These are phyloP conservation scores for Nemurella pictetii DNA, from an alignment of 2,888 invertebrate genomes.

Conservation along the genomic window DNA sequence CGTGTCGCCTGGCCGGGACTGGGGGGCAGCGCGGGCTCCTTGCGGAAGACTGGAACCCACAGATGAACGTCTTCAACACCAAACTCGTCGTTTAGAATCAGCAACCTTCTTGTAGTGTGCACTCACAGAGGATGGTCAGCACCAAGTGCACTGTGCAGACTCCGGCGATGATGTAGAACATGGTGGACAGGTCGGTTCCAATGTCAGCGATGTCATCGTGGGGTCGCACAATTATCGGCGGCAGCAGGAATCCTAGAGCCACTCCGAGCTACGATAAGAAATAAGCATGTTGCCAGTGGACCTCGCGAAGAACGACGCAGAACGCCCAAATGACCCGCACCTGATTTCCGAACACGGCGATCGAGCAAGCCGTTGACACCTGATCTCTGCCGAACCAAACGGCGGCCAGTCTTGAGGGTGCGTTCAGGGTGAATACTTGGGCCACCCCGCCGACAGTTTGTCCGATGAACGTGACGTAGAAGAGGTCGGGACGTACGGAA, in stretches of 20 bases:
- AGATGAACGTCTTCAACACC: conserved; percentile 47
- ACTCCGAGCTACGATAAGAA: conserved; percentile 56
- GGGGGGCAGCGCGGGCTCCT: conserved; percentile 84
- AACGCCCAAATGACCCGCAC: conserved; percentile 60
- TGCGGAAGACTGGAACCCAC: conserved; percentile 77
- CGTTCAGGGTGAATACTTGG: conserved; percentile 90
- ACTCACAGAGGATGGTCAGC: conserved; percentile 56
- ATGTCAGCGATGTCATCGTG: conserved; percentile 49
- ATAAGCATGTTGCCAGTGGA: too few relatives aligned
- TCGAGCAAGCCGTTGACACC: conserved; percentile 94
- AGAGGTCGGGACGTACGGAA: conserved; percentile 61
- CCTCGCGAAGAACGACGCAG: neutral
- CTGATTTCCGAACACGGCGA: conserved; percentile 99
- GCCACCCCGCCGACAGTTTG: conserved; percentile 52
- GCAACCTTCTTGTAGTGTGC: too few relatives aligned
- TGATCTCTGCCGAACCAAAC: conserved; percentile 97
- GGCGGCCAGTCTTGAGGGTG: conserved; percentile 91
- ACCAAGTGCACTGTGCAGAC: conserved; percentile 56
- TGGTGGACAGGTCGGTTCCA: conserved; percentile 50
- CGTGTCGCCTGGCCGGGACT: conserved; percentile 77
- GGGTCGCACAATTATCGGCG: conserved; percentile 59
- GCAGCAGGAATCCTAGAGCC: conserved; percentile 62
- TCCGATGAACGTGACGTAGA: conserved; percentile 63
- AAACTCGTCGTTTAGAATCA: too few relatives aligned
- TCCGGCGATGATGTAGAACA: conserved; percentile 58